Percentiles rank a stretch among this genome's conserved stretches.
phyloP scores from a whole-genome alignment of 2,888 invertebrate species.

The Xiphydria camelus region DNA sequence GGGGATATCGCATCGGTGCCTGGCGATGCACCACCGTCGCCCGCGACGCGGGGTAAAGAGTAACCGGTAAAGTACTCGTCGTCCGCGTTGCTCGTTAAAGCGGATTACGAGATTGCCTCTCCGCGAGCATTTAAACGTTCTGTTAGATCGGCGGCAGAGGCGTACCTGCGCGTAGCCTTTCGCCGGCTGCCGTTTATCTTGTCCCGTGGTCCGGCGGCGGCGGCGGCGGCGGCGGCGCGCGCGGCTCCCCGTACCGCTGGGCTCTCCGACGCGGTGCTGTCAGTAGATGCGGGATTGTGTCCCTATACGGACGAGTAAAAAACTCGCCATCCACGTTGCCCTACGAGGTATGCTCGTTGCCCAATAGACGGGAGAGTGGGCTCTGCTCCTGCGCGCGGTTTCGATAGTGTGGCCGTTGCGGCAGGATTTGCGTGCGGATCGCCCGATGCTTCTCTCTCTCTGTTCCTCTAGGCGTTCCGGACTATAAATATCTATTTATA shows the following conservation, averaged over 20 bases:
- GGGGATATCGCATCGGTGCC: no score
- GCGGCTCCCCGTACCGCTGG: slow-evolving; percentile 9
- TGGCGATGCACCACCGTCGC: no score
- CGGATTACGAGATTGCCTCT: slow-evolving; percentile 17
- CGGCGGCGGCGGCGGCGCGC: no score
- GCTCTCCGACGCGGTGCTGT: slow-evolving; percentile 25
- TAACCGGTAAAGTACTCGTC: no score
- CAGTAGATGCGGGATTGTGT: slow-evolving; percentile 27
- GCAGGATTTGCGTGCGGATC: no score
- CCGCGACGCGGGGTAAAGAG: no score
- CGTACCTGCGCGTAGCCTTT: slow-evolving; percentile 19
- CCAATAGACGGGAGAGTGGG: slow-evolving; percentile 26
- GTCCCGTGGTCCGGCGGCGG: slow-evolving; percentile 23
- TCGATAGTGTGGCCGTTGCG: no score
- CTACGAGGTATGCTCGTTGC: slow-evolving; percentile 18
- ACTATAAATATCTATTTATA: no score
- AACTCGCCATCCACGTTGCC: slow-evolving; percentile 15
- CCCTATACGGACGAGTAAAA: slow-evolving; percentile 28
- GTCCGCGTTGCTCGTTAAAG: slow-evolving; percentile 14
- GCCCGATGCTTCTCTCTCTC: no score
- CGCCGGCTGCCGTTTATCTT: slow-evolving; percentile 29
- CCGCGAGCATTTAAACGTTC: slow-evolving; percentile 10
- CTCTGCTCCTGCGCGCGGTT: no score
- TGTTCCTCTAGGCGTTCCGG: no score
- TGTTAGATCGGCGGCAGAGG: slow-evolving; percentile 11